Conservation (phyloP, 2,797 vertebrate species). For the Intellagama lesueurii region DNA sequence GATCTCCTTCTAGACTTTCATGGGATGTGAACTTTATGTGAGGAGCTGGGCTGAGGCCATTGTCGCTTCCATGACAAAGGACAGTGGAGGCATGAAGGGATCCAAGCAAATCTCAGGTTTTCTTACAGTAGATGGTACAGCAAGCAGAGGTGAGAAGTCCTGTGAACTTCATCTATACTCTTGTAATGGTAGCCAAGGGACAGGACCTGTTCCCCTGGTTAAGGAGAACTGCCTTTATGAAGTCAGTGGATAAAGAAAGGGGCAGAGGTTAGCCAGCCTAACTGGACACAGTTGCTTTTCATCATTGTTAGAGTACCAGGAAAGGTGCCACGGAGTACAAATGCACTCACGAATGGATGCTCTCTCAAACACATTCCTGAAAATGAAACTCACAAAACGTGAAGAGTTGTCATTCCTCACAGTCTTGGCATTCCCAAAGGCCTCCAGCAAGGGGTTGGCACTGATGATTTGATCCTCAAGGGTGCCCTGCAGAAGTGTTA, state of each 20-base stretch:
- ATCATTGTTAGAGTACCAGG: not conserved
- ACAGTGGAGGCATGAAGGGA: not conserved
- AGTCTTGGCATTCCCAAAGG: conserved; percentile 93
- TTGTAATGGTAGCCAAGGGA: not conserved
- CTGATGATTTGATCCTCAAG: conserved; percentile 85
- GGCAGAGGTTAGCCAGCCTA: not conserved
- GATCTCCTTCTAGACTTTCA: not conserved
- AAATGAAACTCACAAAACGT: conserved; percentile 61
- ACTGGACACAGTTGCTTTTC: not conserved
- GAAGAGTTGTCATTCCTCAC: conserved; percentile 81
- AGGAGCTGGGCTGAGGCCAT: not conserved
- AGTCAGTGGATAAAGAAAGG: not conserved
- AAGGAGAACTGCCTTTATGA: not conserved
- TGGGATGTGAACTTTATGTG: not conserved
- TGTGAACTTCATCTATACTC: not conserved
- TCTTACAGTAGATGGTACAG: not conserved
- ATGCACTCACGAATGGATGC: not conserved
- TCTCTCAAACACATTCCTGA: not conserved
- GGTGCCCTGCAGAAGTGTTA: conserved; percentile 65
- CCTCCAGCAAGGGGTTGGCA: conserved; percentile 90
- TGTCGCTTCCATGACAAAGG: not conserved
- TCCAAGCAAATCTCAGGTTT: not conserved
- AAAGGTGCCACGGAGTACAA: not conserved
- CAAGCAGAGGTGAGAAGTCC: not conserved
- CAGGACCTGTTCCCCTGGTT: not conserved